phyloP scores from a whole-genome alignment of 2,888 invertebrate species.

The Trimorus sp. region DNA sequence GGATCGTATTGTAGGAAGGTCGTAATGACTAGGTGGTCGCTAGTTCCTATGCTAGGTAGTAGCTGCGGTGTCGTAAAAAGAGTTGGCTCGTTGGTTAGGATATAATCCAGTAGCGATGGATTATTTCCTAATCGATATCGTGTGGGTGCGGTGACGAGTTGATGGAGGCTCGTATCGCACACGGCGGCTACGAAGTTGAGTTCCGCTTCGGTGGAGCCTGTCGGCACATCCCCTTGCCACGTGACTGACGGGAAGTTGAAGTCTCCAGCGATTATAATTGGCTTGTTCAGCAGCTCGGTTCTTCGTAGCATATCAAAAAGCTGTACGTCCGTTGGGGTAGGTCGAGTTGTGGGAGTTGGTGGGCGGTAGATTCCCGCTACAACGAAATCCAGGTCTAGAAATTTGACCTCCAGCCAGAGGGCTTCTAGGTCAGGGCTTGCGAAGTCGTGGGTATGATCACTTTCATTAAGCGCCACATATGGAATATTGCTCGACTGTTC shows the following conservation, averaged over 20 bases:
- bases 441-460: no score
- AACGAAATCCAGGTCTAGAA: no score
- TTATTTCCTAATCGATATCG: neutral
- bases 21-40: conserved; percentile 11
- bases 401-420: no score
- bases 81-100: no score
- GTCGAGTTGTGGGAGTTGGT: neutral
- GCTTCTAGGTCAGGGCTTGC: no score
- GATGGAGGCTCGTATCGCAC: conserved; percentile 9
- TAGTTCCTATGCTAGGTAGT: no score
- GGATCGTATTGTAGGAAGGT: neutral
- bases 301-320: neutral
- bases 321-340: neutral
- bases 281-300: neutral
- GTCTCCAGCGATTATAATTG: neutral
- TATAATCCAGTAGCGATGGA: conserved; percentile 2
- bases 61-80: no score
- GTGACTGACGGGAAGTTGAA: conserved; percentile 6
- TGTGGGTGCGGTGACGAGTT: conserved; percentile 8
- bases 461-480: no score
- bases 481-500: no score
- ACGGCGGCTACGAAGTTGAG: neutral
- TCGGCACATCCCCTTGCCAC: neutral
- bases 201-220: conserved; percentile 4
- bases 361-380: no score